Evolutionary conservation across 1,140 invertebrate genomes (phyloP), one percentile per base, ranked within the genome.

Genomic region (Zaprionus inermis): DNA sequence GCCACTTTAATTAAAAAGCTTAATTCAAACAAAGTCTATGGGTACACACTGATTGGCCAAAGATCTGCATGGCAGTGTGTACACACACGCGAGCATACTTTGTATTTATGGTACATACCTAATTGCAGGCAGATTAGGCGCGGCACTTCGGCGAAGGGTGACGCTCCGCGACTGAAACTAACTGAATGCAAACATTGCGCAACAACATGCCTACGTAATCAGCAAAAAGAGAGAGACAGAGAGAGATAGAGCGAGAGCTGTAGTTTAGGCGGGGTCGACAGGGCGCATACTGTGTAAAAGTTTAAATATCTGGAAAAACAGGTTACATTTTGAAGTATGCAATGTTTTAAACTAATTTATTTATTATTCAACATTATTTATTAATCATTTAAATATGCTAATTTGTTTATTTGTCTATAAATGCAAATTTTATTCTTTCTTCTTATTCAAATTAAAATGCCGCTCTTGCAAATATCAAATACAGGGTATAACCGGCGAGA

Each of bases 1-100:
- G 34, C 76, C 76, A 78, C 70, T 83, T 88, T 88, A 86, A 88
- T 86, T 86, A 83, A 70, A 68, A 82, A 86, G 70, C 58, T 66
- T n/a, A 79, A 86, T 64, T 79, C 70, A 88, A 82, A 74, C 82
- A 88, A 71, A 59, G 63, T 54, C 34, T 54, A 44, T n/a, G 36
- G 52, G 36, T 60, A 69, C 30, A 56, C 56, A 70, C 54, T 9
- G 32, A 64, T 28, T 38, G 36, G 36, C 6, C 36, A n/a, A n/a
- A 38, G 36, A 38, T 44, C n/a, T 18, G 38, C 7, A 16, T n/a
- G 10, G n/a, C 30, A 44, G 16, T 7, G 12, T 18, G 18, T 52
- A 32, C 18, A 34, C 14, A 46, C 14, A 30, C 18, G 44, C 9
- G 34, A 32, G 20, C 34, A 34, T 28, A 56, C 5, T 32, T 6